Base-by-base conservation (phyloP, 2,888 invertebrate genomes). In the Atethmia centrago region DNA sequence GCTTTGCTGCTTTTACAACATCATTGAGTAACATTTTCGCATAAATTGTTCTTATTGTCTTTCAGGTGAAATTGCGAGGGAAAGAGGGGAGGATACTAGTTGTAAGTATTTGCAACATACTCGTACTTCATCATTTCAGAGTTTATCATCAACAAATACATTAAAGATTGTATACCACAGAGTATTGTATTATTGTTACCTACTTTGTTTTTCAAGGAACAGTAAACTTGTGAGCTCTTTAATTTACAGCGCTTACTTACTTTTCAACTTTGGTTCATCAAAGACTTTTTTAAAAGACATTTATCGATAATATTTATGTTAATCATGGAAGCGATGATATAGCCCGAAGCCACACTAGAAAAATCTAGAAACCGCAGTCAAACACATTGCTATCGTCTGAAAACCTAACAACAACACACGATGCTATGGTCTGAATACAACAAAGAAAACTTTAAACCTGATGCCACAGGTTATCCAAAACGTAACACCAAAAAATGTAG, bases 31-130 rank as follows among this genome's bases (percentile, higher is more conserved):
- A 78, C 45, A 74, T 66, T 70, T 74, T 80, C n/a, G 71, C 75
- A 53, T 84, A 84, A 77, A 88, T 83, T 71, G 7, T 79, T 79
- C 70, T 85, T 83, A 86, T 90, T 92, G 83, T 84, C 88, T 97
- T 97, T 85, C 97, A 98, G 98, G 98, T 97, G 98, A 98, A 95
- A 97, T 98, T 91, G 97, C 97, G 88, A 97, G 97, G 92, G 97
- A 97, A 94, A 97, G 97, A 92, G 98, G 97, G 88, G 98, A 98
- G 93, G 98, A 98, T 92, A 97, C 97, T 88, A 97, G 97, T 95
- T 96, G 98, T 98, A 96, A 98, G 98, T 98, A 94, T 85, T 36
- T 19, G 21, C 36, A 19, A 53, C 28, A 36, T 47, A 42, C 31
- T 16, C 7, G 63, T 10, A 45, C 12, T 25, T 12, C 51, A 53